Evolutionary conservation across 2,113 vertebrate species (phyloP), one percentile per base, ranked within the genome.

Genomic region (Turdus rufiventris): DNA sequence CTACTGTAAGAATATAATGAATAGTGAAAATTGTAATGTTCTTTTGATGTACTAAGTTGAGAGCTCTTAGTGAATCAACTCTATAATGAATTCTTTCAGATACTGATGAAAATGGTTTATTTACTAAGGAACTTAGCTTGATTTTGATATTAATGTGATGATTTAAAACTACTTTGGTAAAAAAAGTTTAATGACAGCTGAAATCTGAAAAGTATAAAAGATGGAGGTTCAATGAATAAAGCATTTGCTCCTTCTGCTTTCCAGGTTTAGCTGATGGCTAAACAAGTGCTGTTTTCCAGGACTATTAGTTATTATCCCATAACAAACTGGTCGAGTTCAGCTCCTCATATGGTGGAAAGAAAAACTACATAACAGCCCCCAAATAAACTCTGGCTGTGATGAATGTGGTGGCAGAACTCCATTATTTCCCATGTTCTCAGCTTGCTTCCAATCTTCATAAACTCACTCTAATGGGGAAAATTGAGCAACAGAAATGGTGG

Each of bases 141-240:
- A 97, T 97, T 98, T 97, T 88, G 82, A 98, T 98, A 98, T 97
- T 98, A 98, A 97, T 95, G 96, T 85, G 79, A 89, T 95, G 95
- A 98, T 98, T 98, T 97, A 97, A 96, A 97, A 96, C 94, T 96
- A 94, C 92, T 97, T 94, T 81, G 87, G 79, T 87, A 72, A 87
- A 97, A 91, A 95, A 96, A 60, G 85, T 96, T 94, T 91, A 91
- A 96, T 91, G 88, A 79, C 57, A 91, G 76, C 58, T 94, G 70
- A 93, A 95, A 91, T 68, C 82, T 91, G 88, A 74, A 94, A 92
- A 73, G 60, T 78, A 45, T 88, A 95, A 74, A 95, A 91, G 36
- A 85, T 71, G 53, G 91, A 75, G 38, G 40, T 51, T 93, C 61
- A 68, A 38, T 53, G 73, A 88, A 75, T 84, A 80, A 92, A 84